These are phyloP conservation scores for Neodiprion virginianus DNA, from an alignment of 1,140 invertebrate genomes.

Conservation along the genomic window DNA sequence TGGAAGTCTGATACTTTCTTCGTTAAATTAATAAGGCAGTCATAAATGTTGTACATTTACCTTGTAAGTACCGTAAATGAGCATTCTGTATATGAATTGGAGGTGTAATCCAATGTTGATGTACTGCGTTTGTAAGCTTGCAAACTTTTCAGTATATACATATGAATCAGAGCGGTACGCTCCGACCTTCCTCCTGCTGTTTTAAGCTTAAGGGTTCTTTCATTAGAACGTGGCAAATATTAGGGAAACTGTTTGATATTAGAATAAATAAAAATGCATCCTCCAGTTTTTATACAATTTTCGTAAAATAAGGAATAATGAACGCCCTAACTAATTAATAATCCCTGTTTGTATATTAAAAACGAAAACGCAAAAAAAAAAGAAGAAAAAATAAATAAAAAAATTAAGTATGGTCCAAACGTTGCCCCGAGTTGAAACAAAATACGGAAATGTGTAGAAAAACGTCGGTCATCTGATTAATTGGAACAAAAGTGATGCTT, in stretches of 20 bases:
- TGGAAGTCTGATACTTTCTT: too few relatives aligned
- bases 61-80: not conserved
- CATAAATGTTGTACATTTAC: not conserved
- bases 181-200: not conserved
- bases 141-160: too few relatives aligned
- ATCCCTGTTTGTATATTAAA: conserved; percentile 7
- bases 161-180: not conserved
- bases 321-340: not conserved
- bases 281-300: conserved; percentile 1
- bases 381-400: not conserved
- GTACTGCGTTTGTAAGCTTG: not conserved
- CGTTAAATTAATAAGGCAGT: too few relatives aligned
- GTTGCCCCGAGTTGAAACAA: not conserved
- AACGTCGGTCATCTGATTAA: not conserved
- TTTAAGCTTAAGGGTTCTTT: not conserved
- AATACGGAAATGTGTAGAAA: not conserved
- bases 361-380: not conserved
- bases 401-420: not conserved
- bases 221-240: not conserved
- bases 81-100: not conserved
- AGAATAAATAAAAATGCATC: conserved; percentile 2
- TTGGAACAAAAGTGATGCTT: not conserved
- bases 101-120: not conserved
- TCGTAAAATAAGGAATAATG: not conserved
- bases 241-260: not conserved